phyloP scores from a whole-genome alignment of 2,888 invertebrate species.

The Phengaris alcon region DNA sequence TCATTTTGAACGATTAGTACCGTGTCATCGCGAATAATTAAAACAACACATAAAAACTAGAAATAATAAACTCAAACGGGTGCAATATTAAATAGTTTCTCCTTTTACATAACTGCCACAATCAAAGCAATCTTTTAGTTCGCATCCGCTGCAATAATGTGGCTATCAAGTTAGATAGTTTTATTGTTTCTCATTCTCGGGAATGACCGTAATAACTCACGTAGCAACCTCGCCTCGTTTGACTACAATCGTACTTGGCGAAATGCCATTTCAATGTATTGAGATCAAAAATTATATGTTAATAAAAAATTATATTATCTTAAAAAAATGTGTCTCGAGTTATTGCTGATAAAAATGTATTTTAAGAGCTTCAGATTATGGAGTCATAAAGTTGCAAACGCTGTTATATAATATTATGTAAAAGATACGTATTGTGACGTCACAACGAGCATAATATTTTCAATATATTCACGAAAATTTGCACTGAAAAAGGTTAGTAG shows the following conservation, averaged over 20 bases:
- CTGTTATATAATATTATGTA: background rate
- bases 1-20: too few species aligned
- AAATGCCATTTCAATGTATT: slow-evolving; percentile 24
- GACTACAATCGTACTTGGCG: slow-evolving; percentile 23
- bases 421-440: background rate
- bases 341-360: background rate
- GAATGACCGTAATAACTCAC: slow-evolving; percentile 26
- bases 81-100: slow-evolving; percentile 9
- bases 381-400: background rate
- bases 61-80: background rate
- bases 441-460: too few species aligned
- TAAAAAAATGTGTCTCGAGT: background rate
- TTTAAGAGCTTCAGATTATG: background rate
- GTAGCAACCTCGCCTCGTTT: slow-evolving; percentile 23
- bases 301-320: background rate
- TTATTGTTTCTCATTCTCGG: slow-evolving; percentile 26
- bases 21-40: too few species aligned
- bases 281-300: slow-evolving; percentile 10
- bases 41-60: background rate
- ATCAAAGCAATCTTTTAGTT: slow-evolving; percentile 10
- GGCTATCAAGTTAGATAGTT: slow-evolving; percentile 23
- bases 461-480: too few species aligned
- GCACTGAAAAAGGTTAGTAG: too few species aligned
- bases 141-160: slow-evolving; percentile 15
- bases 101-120: slow-evolving; percentile 17